Evolutionary conservation across 2,888 invertebrate genomes (phyloP), one percentile per base, ranked within the genome.

Genomic region (Sepioteuthis lessoniana): DNA sequence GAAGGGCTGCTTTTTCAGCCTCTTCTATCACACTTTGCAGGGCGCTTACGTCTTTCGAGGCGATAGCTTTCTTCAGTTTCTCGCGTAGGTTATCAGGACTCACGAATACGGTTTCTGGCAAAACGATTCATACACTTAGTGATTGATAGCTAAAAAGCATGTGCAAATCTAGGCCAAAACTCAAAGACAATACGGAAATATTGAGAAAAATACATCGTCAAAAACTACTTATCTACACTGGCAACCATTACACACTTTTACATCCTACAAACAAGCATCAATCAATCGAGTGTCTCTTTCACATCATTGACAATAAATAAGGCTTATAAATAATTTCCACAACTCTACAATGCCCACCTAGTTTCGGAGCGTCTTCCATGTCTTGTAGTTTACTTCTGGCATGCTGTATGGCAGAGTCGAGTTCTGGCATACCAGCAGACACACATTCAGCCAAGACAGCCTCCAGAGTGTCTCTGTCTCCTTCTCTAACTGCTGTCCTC

Each of bases 1-100:
- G 90, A 90, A 37, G 38, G 35, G 90, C 90, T n/a, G n/a, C 31
- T 37, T 90, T n/a, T 90, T 90, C 90, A 21, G 90, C 90, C 90
- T 90, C 90, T 90, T 90, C 37, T 37, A 90, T 90, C 35, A 90
- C 38, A 47, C 47, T 47, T 47, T 47, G 47, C 47, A 47, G 47
- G 10, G 47, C 47, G 19, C 47, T 19, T 13, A 47, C 16, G 47
- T 47, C 47, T 47, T 47, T 47, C 13, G 76, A 76, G n/a, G 16
- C 76, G 76, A 76, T 76, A 13, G 76, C 76, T 35, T 76, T 76
- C 76, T 76, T 76, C 16, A 76, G 1, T 76, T 76, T 76, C 13
- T 76, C 76, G 76, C 76, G 76, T n/a, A 76, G 16, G n/a, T 16
- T 76, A 13, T 76, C 76, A 76, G 76, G 76, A 13, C 76, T n/a